Evolutionary conservation across 2,888 invertebrate genomes (phyloP), one percentile per base, ranked within the genome.

Genomic region (Heliconius hortense): DNA sequence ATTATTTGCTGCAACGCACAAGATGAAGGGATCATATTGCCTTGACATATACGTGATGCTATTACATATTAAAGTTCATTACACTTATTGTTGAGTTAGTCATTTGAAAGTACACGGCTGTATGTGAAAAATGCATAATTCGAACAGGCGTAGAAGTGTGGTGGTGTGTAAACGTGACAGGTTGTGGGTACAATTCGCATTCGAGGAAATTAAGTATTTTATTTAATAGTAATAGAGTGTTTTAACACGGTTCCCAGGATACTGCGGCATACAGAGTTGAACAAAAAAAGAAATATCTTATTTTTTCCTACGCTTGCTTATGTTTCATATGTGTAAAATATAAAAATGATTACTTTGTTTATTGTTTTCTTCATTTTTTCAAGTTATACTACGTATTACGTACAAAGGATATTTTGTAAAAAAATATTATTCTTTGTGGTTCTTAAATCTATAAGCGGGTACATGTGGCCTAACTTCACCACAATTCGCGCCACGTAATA

Each of bases 1-100:
- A 80, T 80, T 78, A 78, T 80, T 80, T 77, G 64, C 77, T 70
- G 64, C 70, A 76, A 70, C 66, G 39, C 31, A 64, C 64, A 69
- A 73, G 70, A 70, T 76, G 76, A 76, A 76, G 76, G 73, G 69
- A 73, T 73, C 60, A 71, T 63, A 43, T 74, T 70, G 39, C 76
- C 78, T 79, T 79, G 77, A 74, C 77, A 77, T 71, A 71, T 77
- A 74, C 72, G 35, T 56, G 69, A 39, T 39, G 39, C n/a, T 64
- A 64, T 64, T 64, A 64, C 35, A 64, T 35, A 35, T 64, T 64
- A 35, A 64, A 64, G 64, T 64, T 66, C 66, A 66, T 66, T 24
- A 66, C 66, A 66, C 66, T 66, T 64, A 64, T 64, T 35, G 2
- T 64, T 39, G 11, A 66, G 66, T 66, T 43, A 66, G 39, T 66